A percentile compares a stretch with the other conserved stretches of the same genome.
phyloP scores from a whole-genome alignment of 2,113 vertebrate genomes.

The Plecotus auritus region DNA sequence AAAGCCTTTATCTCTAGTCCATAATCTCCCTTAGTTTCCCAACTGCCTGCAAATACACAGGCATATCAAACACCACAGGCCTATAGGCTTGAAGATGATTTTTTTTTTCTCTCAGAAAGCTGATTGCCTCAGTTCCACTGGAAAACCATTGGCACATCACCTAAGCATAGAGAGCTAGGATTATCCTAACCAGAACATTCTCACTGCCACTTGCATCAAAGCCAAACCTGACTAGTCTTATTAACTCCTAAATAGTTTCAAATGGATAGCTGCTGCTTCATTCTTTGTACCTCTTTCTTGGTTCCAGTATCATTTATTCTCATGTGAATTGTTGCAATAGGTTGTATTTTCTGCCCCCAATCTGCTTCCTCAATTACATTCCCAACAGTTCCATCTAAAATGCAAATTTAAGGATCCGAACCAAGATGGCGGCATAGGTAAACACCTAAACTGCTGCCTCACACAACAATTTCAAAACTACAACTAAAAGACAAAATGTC shows the following conservation, averaged over 20 bases:
- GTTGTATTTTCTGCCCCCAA: background rate
- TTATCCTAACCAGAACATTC: background rate
- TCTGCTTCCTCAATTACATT: background rate
- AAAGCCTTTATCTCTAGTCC: fast-evolving
- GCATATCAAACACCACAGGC: background rate
- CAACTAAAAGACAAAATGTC: too few relatives aligned
- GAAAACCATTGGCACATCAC: background rate
- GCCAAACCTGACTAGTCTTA: background rate
- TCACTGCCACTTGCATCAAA: background rate
- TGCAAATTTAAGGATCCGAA: background rate
- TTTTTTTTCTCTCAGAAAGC: background rate
- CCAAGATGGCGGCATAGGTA: too few relatives aligned
- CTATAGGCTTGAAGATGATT: background rate
- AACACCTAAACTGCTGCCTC: too few relatives aligned
- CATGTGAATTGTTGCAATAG: background rate
- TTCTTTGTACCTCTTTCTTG: background rate
- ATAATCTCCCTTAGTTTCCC: background rate
- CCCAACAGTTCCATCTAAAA: background rate
- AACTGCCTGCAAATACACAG: background rate
- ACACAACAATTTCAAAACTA: too few relatives aligned
- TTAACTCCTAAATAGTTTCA: background rate
- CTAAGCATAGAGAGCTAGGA: background rate
- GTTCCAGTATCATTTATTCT: background rate
- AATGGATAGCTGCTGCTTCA: background rate
- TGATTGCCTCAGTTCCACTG: background rate